Conservation (phyloP, 1,140 invertebrate genomes). For the Atta cephalotes region DNA sequence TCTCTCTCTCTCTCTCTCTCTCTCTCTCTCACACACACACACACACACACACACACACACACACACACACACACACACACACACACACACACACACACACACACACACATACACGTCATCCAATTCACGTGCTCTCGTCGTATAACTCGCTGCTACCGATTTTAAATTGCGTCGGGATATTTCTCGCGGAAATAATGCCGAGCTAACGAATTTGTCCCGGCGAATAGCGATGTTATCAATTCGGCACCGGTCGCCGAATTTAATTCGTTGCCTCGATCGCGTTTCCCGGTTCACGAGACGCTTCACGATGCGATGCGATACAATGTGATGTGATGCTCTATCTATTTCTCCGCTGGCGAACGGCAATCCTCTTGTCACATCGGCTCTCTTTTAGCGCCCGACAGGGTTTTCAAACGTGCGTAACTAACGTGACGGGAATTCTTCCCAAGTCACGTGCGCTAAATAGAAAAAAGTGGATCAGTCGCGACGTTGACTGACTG, state of each 20-base stretch:
- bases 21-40: too few relatives aligned
- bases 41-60: too few relatives aligned
- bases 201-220: constrained; percentile 64
- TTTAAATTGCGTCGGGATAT: constrained; percentile 70
- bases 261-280: constrained; percentile 43
- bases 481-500: constrained; percentile 11
- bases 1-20: too few relatives aligned
- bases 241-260: constrained; percentile 35
- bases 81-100: too few relatives aligned
- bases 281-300: constrained; percentile 33
- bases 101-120: neutral
- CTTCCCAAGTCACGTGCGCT: neutral
- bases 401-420: constrained; percentile 32
- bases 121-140: neutral
- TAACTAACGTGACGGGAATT: constrained; percentile 47
- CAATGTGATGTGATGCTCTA: constrained; percentile 8
- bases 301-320: neutral
- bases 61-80: too few relatives aligned
- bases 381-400: constrained; percentile 12
- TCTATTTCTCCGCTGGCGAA: constrained; percentile 16
- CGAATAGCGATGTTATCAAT: constrained; percentile 62
- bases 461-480: constrained; percentile 45
- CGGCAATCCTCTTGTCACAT: constrained; percentile 37
- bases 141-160: constrained; percentile 23
- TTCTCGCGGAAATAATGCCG: constrained; percentile 63